phyloP scores from a whole-genome alignment of 2,113 vertebrate species.

The Glaucomys volans region DNA sequence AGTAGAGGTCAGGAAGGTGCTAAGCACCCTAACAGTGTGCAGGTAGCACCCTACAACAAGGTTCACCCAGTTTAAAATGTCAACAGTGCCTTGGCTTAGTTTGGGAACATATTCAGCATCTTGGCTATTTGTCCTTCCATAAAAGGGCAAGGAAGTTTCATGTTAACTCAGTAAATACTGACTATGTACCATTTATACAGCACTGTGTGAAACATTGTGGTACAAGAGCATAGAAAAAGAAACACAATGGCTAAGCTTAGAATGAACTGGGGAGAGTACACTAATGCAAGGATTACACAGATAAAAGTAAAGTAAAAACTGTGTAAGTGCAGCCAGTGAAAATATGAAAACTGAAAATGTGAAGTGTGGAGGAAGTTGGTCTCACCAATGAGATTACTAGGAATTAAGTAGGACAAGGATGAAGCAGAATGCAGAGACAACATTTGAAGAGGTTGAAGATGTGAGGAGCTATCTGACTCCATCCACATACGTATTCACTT shows the following conservation, averaged over 20 bases:
- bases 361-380: accelerated
- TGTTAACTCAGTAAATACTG: not conserved
- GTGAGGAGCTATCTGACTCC: accelerated
- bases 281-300: not conserved
- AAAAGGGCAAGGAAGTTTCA: not conserved
- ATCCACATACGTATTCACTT: not conserved
- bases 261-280: not conserved
- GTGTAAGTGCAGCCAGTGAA: not conserved
- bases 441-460: not conserved
- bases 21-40: too few species aligned
- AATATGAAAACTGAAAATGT: not conserved
- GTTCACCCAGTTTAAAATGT: not conserved
- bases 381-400: not conserved
- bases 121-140: not conserved
- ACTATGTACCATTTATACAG: not conserved
- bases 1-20: not conserved
- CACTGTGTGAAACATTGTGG: not conserved
- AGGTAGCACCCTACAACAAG: not conserved
- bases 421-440: not conserved
- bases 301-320: not conserved
- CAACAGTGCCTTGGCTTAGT: not conserved
- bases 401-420: not conserved
- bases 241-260: not conserved
- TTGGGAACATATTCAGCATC: not conserved
- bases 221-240: not conserved